phyloP scores from a whole-genome alignment of 2,797 vertebrate species.

The Hippoglossus hippoglossus region DNA sequence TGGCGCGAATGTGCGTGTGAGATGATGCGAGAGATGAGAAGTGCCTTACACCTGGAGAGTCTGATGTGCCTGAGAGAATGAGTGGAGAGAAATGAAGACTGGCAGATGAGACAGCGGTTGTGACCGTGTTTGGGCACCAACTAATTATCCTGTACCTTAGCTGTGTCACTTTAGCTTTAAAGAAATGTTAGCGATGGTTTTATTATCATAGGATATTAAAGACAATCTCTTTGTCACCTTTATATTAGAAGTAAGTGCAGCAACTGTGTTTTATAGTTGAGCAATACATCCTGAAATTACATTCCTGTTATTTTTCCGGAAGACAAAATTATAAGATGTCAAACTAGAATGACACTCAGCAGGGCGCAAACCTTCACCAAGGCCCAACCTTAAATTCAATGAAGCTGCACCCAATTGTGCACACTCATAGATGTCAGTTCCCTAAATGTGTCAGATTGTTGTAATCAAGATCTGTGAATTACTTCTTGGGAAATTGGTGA shows the following conservation, averaged over 20 bases:
- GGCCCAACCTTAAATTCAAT: no score
- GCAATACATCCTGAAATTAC: slow-evolving; percentile 3
- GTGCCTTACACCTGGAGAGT: slow-evolving; percentile 85
- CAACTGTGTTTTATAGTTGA: not conserved
- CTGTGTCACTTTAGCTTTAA: slow-evolving; percentile 50
- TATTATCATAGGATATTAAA: not conserved
- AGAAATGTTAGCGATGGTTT: slow-evolving; percentile 22
- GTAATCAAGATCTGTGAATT: no score
- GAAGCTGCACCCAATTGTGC: no score
- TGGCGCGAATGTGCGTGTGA: slow-evolving; percentile 82
- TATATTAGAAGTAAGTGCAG: not conserved
- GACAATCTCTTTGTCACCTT: not conserved
- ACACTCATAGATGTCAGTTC: no score
- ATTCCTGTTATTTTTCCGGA: slow-evolving; percentile 12
- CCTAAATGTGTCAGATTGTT: no score
- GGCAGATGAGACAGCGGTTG: slow-evolving; percentile 61
- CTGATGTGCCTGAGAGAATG: slow-evolving; percentile 83
- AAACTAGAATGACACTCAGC: not conserved
- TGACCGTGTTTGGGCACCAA: slow-evolving; percentile 26
- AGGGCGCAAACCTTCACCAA: no score
- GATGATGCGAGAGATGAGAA: slow-evolving; percentile 78
- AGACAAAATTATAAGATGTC: not conserved
- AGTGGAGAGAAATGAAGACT: slow-evolving; percentile 71
- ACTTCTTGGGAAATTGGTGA: no score
- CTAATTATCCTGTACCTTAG: slow-evolving; percentile 60